phyloP scores from a whole-genome alignment of 2,797 vertebrate genomes.

The Hippoglossus hippoglossus region DNA sequence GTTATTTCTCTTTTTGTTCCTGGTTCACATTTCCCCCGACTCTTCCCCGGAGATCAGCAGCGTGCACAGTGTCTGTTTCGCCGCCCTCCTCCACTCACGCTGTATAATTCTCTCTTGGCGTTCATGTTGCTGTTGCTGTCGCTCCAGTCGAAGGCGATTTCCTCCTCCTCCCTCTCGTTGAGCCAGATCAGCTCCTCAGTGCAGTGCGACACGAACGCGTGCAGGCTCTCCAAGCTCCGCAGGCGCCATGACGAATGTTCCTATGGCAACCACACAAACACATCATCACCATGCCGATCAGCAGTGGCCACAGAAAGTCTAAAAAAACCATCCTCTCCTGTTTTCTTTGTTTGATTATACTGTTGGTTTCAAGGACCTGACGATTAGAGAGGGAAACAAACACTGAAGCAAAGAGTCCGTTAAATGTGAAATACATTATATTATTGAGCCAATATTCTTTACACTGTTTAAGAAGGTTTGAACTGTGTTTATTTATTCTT shows the following conservation, averaged over 20 bases:
- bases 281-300: slow-evolving; percentile 44
- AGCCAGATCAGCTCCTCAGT: slow-evolving; percentile 98
- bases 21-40: background rate
- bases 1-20: background rate
- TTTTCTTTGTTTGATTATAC: background rate
- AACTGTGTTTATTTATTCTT: too few species aligned
- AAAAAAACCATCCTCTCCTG: too few species aligned
- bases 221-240: slow-evolving; percentile 92
- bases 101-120: slow-evolving; percentile 91
- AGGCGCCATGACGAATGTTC: slow-evolving; percentile 95
- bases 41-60: background rate
- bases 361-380: background rate
- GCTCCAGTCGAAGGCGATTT: slow-evolving; percentile 97
- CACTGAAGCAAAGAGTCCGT: too few species aligned
- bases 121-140: slow-evolving; percentile 90
- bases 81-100: slow-evolving; percentile 81
- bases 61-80: background rate
- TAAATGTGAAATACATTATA: too few species aligned
- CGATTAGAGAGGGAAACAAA: too few species aligned
- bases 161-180: slow-evolving; percentile 98
- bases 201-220: slow-evolving; percentile 91
- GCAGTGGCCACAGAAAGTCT: slow-evolving; percentile 11
- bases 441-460: too few species aligned
- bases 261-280: slow-evolving; percentile 81
- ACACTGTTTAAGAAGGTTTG: too few species aligned